These are phyloP conservation scores for Scotopteryx bipunctaria DNA, from an alignment of 2,888 invertebrate species.

Conservation along the genomic window DNA sequence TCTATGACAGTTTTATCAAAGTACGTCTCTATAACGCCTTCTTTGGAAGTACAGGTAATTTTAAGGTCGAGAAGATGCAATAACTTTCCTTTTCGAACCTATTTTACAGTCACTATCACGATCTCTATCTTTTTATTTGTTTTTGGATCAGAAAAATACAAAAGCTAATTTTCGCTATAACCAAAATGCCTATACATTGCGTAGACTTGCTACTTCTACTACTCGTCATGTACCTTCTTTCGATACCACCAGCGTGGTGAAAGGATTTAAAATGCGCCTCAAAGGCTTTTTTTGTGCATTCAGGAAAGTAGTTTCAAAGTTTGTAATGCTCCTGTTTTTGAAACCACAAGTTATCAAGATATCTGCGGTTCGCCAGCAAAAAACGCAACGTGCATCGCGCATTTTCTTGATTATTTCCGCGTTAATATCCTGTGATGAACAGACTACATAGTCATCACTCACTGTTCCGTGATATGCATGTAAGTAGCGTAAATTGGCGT, in stretches of 20 bases:
- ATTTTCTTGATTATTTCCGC: conserved; percentile 49
- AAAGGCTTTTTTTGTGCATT: no score
- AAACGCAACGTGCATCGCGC: conserved; percentile 40
- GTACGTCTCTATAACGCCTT: neutral
- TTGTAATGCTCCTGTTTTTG: conserved; percentile 14
- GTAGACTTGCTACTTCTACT: no score
- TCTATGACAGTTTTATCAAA: conserved; percentile 3
- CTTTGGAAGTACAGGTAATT: neutral
- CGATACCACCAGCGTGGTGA: no score
- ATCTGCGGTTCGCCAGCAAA: conserved; percentile 37
- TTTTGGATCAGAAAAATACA: no score
- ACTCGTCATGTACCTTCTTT: no score
- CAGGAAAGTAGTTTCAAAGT: neutral
- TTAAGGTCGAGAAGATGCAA: neutral
- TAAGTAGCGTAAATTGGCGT: conserved; percentile 19
- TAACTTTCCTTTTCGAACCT: neutral
- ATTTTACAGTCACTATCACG: no score
- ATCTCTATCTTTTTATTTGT: no score
- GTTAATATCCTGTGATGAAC: conserved; percentile 34
- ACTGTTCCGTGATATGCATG: conserved; percentile 26
- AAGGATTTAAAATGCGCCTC: no score
- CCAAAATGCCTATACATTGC: no score
- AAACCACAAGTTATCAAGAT: conserved; percentile 36
- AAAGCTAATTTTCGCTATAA: no score
- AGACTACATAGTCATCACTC: conserved; percentile 35